Evolutionary conservation across 2,113 vertebrate genomes (phyloP).

Genomic region (Stigmatopora argus): DNA sequence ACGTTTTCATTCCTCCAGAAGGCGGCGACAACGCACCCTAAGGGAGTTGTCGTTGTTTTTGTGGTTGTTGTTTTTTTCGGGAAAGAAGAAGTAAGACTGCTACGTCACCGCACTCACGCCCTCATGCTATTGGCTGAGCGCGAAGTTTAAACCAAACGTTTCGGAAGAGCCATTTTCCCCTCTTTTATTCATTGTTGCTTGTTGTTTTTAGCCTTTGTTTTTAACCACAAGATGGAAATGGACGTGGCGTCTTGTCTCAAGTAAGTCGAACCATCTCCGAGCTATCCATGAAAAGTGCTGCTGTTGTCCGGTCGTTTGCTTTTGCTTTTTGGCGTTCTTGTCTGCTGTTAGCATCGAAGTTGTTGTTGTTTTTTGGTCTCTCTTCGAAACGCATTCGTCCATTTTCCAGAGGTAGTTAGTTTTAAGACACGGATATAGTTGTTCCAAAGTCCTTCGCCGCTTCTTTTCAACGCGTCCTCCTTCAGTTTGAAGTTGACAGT

Average conservation of each 20-base stretch:
- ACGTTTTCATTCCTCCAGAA: too few species aligned
- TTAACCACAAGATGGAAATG: slow-evolving; percentile 22
- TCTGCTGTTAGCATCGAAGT: not conserved
- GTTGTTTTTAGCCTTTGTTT: not conserved
- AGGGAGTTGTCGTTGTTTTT: too few species aligned
- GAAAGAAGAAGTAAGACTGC: too few species aligned
- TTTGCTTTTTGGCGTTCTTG: not conserved
- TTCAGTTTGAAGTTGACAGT: too few species aligned
- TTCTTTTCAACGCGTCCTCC: too few species aligned
- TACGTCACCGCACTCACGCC: too few species aligned
- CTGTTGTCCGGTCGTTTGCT: not conserved
- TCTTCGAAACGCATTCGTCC: not conserved
- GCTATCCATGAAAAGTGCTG: not conserved
- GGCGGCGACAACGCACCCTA: too few species aligned
- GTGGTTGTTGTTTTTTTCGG: too few species aligned
- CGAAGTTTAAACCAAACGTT: slow-evolving; percentile 37
- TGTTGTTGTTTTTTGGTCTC: not conserved
- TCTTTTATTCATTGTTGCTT: not conserved
- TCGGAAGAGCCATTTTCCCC: not conserved
- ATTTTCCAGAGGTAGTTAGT: not conserved
- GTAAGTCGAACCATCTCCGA: slow-evolving; percentile 39
- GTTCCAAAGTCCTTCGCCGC: too few species aligned
- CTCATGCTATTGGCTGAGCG: slow-evolving; percentile 42
- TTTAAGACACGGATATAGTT: too few species aligned
- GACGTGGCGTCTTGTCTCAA: slow-evolving; percentile 49